Base-by-base conservation (phyloP, 92 coral and sea anemone genomes). In the Bergia puertoricense region DNA sequence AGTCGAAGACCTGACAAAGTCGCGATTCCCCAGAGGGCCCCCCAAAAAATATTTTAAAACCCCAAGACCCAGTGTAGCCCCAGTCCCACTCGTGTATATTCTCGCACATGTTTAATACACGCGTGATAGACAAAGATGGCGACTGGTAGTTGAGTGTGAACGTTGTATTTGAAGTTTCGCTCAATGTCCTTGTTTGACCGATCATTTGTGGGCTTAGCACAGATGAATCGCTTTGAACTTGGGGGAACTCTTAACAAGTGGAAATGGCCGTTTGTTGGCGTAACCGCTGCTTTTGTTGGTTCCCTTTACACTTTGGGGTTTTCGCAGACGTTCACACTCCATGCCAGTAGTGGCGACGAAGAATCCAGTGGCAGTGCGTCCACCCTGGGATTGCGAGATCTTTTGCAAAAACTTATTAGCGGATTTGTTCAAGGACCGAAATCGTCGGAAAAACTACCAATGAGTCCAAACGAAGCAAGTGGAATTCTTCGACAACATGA, bases 251-350 rank as follows among this genome's bases (percentile, higher is more conserved):
- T 93, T 45, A 93, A 91, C 90, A 90, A 89, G 22, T 95, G 98
- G 98, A 95, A 95, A 80, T 95, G 98, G 98, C 96, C 96, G 7
- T 94, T 95, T 39, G 93, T 94, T 73, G 98, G 98, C 51, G 95
- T 85, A 5, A 92, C 98, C 57, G 98, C 98, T 38, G 98, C 98
- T 7, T 95, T 95, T 87, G 93, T 95, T 14, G 98, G 98, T 45
- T 95, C 98, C 9, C 75, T 93, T 81, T 95, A 95, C 94, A 91
- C 98, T 54, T 82, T 93, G 81, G 98, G 96, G 57, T 92, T 93
- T 90, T 90, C 88, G 76, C 88, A 76, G 44, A 45, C 89, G 69
- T 74, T 62, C 77, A 44, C 74, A 16, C 90, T 86, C 72, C 57
- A 89, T n/a, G 94, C 92, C 14, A 76, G 59, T 50, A 72, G 56